phyloP scores from a whole-genome alignment of 2,797 vertebrate species.

The Agapornis canus region DNA sequence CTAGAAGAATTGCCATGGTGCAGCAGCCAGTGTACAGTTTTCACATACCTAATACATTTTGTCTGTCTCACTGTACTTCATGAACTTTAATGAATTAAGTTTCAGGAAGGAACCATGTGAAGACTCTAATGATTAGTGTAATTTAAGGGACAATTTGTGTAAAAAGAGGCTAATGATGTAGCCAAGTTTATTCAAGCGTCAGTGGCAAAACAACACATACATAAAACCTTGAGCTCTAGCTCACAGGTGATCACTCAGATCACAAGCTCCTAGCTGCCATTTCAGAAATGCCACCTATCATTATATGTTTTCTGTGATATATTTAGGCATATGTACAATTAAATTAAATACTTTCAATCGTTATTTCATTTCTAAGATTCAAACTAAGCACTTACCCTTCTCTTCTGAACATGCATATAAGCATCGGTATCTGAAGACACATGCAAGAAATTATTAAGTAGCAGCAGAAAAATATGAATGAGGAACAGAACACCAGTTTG shows the following conservation, averaged over 20 bases:
- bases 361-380: neutral
- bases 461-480: neutral
- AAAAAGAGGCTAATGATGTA: neutral
- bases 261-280: neutral
- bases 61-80: neutral
- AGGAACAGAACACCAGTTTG: neutral
- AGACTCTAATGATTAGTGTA: neutral
- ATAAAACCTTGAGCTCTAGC: neutral
- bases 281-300: neutral
- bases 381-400: neutral
- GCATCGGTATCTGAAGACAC: neutral
- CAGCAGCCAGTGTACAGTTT: neutral
- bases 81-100: neutral
- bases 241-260: neutral
- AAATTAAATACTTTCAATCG: neutral
- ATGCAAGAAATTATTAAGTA: neutral
- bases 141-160: neutral
- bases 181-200: slow-evolving; percentile 13
- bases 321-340: neutral
- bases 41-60: neutral
- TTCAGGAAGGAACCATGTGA: neutral
- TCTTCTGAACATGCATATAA: neutral
- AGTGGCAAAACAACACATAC: neutral
- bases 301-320: neutral
- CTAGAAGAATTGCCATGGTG: neutral